Conservation (phyloP, 2,888 invertebrate genomes). For the Parochlus steinenii region DNA sequence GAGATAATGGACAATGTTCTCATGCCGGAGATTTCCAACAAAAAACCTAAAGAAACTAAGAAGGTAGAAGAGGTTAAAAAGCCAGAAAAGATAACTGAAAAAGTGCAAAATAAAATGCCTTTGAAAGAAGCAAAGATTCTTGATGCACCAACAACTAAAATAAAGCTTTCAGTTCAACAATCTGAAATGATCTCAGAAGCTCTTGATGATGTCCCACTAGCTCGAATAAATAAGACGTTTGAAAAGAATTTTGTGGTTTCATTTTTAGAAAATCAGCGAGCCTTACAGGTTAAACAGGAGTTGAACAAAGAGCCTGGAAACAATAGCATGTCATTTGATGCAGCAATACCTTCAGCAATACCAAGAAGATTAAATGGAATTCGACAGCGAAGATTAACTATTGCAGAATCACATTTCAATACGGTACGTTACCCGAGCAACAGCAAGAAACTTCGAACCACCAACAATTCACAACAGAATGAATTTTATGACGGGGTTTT, state of each 20-base stretch:
- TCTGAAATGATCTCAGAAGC: too few relatives aligned
- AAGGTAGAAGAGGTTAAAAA: constrained; percentile 1
- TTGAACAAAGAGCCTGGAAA: constrained; percentile 1
- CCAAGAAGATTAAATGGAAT: constrained; percentile 10
- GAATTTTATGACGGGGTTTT: constrained; percentile 9
- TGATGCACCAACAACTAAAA: too few relatives aligned
- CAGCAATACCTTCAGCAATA: neutral
- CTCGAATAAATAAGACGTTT: too few relatives aligned
- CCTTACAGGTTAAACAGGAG: neutral
- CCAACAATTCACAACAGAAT: constrained; percentile 12
- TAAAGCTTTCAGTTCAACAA: too few relatives aligned
- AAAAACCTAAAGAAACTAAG: constrained; percentile 1
- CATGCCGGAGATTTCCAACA: too few relatives aligned
- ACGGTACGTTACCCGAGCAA: constrained; percentile 2
- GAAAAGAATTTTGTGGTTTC: too few relatives aligned
- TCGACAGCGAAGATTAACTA: constrained; percentile 7
- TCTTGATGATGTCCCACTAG: too few relatives aligned
- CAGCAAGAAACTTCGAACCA: constrained; percentile 7
- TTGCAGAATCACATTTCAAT: constrained; percentile 8
- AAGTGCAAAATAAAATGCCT: neutral
- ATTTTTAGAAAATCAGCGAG: too few relatives aligned
- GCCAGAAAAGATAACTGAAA: constrained; percentile 5
- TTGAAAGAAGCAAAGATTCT: neutral
- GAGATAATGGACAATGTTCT: too few relatives aligned
- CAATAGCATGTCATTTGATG: too few relatives aligned